A percentile compares a stretch with the other conserved stretches of the same genome.
phyloP scores from a whole-genome alignment of 92 coral and sea anemone species.

The Ricordea florida region DNA sequence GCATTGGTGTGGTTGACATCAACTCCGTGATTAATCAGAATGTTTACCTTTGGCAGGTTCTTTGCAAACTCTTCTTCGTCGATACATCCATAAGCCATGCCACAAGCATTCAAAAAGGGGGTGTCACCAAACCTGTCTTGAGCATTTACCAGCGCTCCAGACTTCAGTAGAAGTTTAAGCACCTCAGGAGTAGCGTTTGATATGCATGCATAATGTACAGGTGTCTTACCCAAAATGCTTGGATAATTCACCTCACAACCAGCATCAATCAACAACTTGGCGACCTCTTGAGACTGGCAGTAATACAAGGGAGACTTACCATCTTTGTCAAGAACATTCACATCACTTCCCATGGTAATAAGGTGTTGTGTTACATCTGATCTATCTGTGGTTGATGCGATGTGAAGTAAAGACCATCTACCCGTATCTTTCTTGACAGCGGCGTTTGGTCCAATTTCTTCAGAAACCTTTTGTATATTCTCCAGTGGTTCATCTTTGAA shows the following conservation, averaged over 20 bases:
- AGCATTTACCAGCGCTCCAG: constrained; percentile 41
- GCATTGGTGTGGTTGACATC: constrained; percentile 32
- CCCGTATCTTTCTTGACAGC: neutral
- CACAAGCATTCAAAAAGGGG: constrained; percentile 48
- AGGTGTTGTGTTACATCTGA: constrained; percentile 32
- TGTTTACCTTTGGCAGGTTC: constrained; percentile 21
- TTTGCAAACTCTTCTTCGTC: constrained; percentile 31
- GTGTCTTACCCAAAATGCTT: constrained; percentile 41
- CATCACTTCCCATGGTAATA: constrained; percentile 25
- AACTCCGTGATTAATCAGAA: constrained; percentile 21
- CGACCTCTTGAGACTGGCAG: constrained; percentile 19
- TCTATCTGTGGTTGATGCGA: constrained; percentile 27
- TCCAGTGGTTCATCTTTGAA: constrained; percentile 1
- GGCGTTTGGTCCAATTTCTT: constrained; percentile 13
- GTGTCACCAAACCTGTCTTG: constrained; percentile 43
- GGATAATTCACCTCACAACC: constrained; percentile 45
- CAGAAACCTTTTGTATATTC: constrained; percentile 17
- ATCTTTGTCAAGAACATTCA: constrained; percentile 33
- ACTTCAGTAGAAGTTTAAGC: constrained; percentile 29
- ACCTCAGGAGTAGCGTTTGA: constrained; percentile 30
- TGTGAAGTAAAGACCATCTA: constrained; percentile 39
- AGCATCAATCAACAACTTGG: constrained; percentile 28
- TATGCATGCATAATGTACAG: constrained; percentile 31
- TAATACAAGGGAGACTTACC: constrained; percentile 52
- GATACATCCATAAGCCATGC: constrained; percentile 42